Conservation (phyloP, 1,140 invertebrate species). For the Onthophagus taurus region DNA sequence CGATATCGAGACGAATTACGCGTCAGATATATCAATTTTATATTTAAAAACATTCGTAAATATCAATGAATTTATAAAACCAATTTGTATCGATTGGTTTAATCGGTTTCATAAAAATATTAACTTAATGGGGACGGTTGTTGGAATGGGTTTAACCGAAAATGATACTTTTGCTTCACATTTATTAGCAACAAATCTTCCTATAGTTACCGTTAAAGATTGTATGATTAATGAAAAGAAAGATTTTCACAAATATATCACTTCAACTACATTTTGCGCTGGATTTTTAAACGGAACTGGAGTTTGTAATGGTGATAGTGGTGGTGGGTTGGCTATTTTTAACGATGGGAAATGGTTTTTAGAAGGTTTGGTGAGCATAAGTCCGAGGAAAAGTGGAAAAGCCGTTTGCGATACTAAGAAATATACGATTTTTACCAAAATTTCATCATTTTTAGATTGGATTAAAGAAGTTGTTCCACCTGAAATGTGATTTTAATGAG, state of each 20-base stretch:
- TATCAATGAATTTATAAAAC: constrained; percentile 29
- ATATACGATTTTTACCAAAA: constrained; percentile 41
- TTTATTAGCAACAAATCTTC: constrained; percentile 29
- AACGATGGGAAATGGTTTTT: constrained; percentile 30
- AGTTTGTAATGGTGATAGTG: constrained; percentile 42
- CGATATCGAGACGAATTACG: constrained; percentile 40
- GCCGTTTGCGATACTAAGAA: constrained; percentile 36
- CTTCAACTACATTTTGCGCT: constrained; percentile 41
- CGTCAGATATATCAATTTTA: constrained; percentile 40
- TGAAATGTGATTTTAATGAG: no score
- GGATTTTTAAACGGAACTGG: constrained; percentile 39
- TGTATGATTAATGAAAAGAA: constrained; percentile 33
- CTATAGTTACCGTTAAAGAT: constrained; percentile 29
- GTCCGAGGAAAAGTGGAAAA: constrained; percentile 34
- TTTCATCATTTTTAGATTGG: constrained; percentile 30
- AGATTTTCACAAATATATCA: constrained; percentile 41
- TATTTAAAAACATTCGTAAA: constrained; percentile 29
- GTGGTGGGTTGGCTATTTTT: constrained; percentile 36
- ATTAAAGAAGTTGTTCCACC: constrained; percentile 14
- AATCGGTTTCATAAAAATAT: constrained; percentile 7
- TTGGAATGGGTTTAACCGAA: constrained; percentile 41
- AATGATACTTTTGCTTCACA: constrained; percentile 34
- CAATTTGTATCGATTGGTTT: constrained; percentile 38
- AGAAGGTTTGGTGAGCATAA: constrained; percentile 41
- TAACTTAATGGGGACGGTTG: constrained; percentile 14